Evolutionary conservation across 2,797 vertebrate genomes (phyloP), one percentile per base, ranked within the genome.

Genomic region (Pangasius larnaudii): DNA sequence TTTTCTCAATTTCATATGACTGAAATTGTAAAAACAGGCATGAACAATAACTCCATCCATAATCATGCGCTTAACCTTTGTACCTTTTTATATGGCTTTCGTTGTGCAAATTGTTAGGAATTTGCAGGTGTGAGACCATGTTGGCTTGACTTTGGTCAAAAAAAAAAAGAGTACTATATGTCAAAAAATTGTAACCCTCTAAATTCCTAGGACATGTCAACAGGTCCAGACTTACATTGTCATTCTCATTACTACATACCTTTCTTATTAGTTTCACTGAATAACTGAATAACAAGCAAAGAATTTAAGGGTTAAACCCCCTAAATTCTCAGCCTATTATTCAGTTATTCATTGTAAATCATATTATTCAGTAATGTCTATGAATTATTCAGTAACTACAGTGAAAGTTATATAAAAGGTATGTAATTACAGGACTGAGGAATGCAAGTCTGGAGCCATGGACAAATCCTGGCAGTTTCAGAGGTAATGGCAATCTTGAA

Each of bases 331-430:
- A 51, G n/a, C 81, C 42, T 53, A 53, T 67, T 84, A 67, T 84
- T 84, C 61, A 69, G 46, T 84, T 83, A 65, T 83, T 84, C 82
- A 69, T 53, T 84, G 82, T 33, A 67, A 67, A 84, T 84, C 46
- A 22, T 69, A 51, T 84, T 84, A 49, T 84, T 69, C 82, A 53
- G n/a, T 84, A 33, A 67, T 33, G 63, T 67, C 42, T 51, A 84
- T 69, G 63, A 84, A 84, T 67, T 84, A 69, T 53, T 84, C 63
- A 84, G 63, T 33, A 33, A 69, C 42, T 67, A 53, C n/a, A 69
- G 18, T 67, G 46, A 63, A 51, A 67, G 81, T 84, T 84, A 83
- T 67, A 83, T 83, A 49, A 67, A 83, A 83, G 42, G 39, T 67
- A 24, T 69, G 82, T 69, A 67, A 84, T 84, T 84, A 69, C 63